phyloP scores from a whole-genome alignment of 1,140 invertebrate species.

The Calephelis virginiensis region DNA sequence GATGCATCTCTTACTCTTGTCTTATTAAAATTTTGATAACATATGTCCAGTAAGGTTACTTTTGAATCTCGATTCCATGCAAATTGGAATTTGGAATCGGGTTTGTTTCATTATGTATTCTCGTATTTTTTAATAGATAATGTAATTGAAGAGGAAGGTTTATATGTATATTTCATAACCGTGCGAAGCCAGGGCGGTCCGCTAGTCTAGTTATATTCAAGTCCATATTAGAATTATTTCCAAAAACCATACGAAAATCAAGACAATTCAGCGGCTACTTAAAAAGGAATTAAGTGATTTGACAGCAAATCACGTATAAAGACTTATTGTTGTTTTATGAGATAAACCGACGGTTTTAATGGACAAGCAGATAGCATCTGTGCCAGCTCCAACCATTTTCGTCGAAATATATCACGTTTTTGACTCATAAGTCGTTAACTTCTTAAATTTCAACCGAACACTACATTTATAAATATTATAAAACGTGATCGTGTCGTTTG shows the following conservation, averaged over 20 bases:
- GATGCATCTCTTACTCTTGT: no score
- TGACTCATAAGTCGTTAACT: constrained; percentile 67
- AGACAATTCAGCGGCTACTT: constrained; percentile 53
- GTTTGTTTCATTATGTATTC: no score
- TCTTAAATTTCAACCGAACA: constrained; percentile 30
- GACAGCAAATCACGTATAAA: constrained; percentile 66
- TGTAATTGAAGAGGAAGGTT: no score
- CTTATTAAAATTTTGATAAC: no score
- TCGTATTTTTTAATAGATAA: no score
- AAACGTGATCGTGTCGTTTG: constrained; percentile 56
- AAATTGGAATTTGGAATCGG: no score
- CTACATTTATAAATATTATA: constrained; percentile 38
- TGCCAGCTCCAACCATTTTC: constrained; percentile 43
- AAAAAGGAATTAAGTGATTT: constrained; percentile 55
- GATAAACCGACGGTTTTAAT: constrained; percentile 58
- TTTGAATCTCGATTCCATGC: no score
- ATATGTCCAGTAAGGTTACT: no score
- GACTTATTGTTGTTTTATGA: constrained; percentile 64
- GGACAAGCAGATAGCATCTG: constrained; percentile 65
- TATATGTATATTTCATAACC: no score
- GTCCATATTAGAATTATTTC: not conserved
- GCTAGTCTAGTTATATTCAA: no score
- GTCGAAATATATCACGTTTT: constrained; percentile 63
- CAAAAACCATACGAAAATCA: constrained; percentile 20
- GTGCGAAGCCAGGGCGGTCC: no score